phyloP scores from a whole-genome alignment of 2,797 vertebrate species.

The Smutsia temminckii region DNA sequence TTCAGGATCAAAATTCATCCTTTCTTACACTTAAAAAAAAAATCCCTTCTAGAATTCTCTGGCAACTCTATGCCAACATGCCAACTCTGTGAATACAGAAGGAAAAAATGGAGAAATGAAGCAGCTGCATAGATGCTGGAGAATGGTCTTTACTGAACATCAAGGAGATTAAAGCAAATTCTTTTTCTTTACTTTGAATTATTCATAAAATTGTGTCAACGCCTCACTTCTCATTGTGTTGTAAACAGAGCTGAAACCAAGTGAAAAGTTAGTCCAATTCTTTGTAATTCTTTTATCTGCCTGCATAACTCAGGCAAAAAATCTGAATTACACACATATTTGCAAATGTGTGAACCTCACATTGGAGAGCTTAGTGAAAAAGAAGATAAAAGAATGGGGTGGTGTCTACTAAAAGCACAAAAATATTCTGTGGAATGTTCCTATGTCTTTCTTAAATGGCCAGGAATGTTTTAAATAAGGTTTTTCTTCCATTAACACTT shows the following conservation, averaged over 20 bases:
- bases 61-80: background rate
- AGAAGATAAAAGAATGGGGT: background rate
- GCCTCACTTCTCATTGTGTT: constrained; percentile 36
- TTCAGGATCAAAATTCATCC: background rate
- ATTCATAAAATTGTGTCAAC: constrained; percentile 35
- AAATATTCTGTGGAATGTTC: background rate
- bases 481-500: background rate
- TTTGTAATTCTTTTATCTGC: background rate
- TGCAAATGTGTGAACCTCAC: background rate
- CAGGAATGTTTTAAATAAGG: constrained; percentile 19
- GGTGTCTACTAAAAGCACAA: background rate
- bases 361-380: background rate
- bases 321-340: constrained; percentile 2
- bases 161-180: background rate
- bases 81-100: background rate
- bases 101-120: background rate
- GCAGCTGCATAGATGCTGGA: background rate
- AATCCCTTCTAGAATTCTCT: constrained; percentile 17
- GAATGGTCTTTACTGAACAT: background rate
- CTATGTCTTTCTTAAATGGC: background rate
- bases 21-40: constrained; percentile 15
- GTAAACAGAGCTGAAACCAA: constrained; percentile 33
- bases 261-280: background rate
- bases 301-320: background rate
- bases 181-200: constrained; percentile 41